phyloP scores from a whole-genome alignment of 2,113 vertebrate species.

The Turdus rufiventris region DNA sequence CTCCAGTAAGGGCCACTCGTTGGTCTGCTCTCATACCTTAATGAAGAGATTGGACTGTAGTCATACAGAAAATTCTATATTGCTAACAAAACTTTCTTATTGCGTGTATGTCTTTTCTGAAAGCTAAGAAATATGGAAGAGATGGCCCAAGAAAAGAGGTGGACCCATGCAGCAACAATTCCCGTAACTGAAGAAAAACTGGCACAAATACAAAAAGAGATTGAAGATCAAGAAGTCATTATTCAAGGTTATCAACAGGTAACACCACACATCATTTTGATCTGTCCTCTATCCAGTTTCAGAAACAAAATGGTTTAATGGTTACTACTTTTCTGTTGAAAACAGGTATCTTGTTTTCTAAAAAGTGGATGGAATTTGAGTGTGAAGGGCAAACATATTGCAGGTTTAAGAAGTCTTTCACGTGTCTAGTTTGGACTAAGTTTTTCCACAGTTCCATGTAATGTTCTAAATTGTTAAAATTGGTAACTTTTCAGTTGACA shows the following conservation, averaged over 20 bases:
- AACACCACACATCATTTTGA: neutral
- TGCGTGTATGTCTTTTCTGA: neutral
- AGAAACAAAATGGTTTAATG: neutral
- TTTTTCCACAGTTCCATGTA: neutral
- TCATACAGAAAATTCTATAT: neutral
- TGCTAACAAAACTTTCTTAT: neutral
- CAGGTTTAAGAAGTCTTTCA: neutral
- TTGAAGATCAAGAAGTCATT: conserved; percentile 86
- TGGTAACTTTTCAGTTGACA: neutral
- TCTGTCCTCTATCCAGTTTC: neutral
- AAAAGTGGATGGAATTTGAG: neutral
- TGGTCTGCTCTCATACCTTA: neutral
- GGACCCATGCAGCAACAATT: conserved; percentile 47
- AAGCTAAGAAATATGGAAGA: conserved; percentile 83
- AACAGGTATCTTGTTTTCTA: neutral
- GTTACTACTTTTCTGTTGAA: neutral
- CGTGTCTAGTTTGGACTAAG: neutral
- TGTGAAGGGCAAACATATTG: neutral
- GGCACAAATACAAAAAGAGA: conserved; percentile 83
- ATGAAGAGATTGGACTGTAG: neutral
- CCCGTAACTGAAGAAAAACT: conserved; percentile 77
- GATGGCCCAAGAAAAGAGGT: conserved; percentile 67
- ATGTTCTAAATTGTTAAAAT: neutral
- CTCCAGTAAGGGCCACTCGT: neutral
- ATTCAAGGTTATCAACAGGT: conserved; percentile 95